Conservation (phyloP, 2,113 vertebrate species). For the Colinus virginianus region DNA sequence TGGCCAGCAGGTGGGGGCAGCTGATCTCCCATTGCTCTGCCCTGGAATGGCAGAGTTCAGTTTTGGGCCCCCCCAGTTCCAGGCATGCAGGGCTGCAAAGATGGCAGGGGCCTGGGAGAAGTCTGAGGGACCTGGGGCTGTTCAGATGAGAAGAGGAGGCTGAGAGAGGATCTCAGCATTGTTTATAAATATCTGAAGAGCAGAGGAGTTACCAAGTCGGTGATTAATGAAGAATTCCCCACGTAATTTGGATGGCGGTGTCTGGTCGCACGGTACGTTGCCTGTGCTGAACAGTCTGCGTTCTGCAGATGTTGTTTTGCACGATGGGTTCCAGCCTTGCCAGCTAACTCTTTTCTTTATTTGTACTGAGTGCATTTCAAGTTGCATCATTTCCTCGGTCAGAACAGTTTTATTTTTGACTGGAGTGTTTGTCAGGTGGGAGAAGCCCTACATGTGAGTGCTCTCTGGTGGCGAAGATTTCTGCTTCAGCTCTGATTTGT, state of each 20-base stretch:
- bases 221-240: constrained; percentile 24
- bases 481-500: background rate
- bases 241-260: background rate
- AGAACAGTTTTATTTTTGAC: constrained; percentile 66
- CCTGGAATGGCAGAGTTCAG: no score
- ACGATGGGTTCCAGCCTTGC: constrained; percentile 48
- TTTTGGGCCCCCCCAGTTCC: no score
- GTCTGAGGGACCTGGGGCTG: no score
- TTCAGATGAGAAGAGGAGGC: background rate
- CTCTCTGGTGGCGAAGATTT: constrained; percentile 56
- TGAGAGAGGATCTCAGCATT: no score
- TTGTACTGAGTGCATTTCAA: constrained; percentile 59
- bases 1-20: no score
- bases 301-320: constrained; percentile 75
- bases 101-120: no score
- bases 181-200: no score
- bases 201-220: background rate
- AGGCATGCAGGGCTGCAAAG: no score
- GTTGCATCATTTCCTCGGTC: constrained; percentile 78
- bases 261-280: background rate
- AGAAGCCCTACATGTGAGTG: constrained; percentile 60
- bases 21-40: no score
- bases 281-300: background rate
- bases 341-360: constrained; percentile 60
- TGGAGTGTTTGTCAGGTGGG: constrained; percentile 64